phyloP scores from a whole-genome alignment of 2,113 vertebrate species.

The Dendropsophus ebraccatus region DNA sequence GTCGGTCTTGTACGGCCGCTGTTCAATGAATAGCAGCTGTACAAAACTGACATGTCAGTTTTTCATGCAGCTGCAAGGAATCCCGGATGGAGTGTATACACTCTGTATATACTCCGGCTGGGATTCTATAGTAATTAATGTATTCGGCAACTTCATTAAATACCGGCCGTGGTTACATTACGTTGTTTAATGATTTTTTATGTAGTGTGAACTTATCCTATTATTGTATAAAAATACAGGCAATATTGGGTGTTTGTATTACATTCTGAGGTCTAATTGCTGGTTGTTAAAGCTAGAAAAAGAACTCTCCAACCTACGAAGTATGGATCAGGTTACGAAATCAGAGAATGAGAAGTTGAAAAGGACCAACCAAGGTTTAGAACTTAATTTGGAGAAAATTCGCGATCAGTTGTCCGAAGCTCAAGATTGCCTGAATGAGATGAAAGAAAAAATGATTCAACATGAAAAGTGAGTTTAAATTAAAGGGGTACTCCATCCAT shows the following conservation, averaged over 20 bases:
- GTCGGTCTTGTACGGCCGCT: no score
- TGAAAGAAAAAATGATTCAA: constrained; percentile 54
- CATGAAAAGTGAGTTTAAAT: constrained; percentile 61
- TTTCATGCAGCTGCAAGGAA: no score
- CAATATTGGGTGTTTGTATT: not conserved
- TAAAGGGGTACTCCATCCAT: no score
- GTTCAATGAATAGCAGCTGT: no score
- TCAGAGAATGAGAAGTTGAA: constrained; percentile 66
- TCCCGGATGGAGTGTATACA: no score
- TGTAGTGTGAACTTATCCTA: no score
- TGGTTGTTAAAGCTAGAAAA: constrained; percentile 69
- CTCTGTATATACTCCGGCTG: no score
- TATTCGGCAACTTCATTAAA: no score
- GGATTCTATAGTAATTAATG: no score
- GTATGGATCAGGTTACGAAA: constrained; percentile 59
- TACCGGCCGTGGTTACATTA: no score
- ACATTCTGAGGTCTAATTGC: not conserved
- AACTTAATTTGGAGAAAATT: constrained; percentile 66
- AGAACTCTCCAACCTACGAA: constrained; percentile 64
- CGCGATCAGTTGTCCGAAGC: constrained; percentile 70
- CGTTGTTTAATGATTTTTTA: no score
- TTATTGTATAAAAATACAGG: not conserved
- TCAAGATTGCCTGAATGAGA: constrained; percentile 53
- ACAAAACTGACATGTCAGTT: no score
- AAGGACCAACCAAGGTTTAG: constrained; percentile 65